Conservation (phyloP, 2,113 vertebrate species). For the Gymnorhina tibicen region DNA sequence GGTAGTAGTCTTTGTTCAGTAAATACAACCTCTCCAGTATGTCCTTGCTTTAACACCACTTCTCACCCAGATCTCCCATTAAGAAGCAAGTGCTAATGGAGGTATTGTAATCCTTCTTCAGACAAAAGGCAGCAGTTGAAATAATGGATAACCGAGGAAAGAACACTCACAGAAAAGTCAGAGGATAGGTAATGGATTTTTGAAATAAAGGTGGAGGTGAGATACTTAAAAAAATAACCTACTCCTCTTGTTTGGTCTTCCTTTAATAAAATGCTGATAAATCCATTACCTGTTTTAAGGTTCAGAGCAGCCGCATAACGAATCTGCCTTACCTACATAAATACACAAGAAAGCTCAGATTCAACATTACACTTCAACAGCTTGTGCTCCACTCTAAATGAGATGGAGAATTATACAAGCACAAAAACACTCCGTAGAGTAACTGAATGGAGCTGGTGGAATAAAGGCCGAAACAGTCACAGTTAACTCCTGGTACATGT, state of each 20-base stretch:
- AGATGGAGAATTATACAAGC: background rate
- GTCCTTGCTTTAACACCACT: background rate
- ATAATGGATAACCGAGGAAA: background rate
- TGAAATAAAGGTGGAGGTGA: background rate
- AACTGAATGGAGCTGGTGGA: background rate
- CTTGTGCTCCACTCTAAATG: background rate
- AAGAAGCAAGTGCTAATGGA: slow-evolving; percentile 16
- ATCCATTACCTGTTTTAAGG: slow-evolving; percentile 1
- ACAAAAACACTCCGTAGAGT: background rate
- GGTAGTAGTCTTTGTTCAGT: background rate
- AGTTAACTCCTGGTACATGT: background rate
- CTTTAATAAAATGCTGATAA: slow-evolving; percentile 21
- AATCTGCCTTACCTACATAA: background rate
- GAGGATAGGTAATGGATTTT: background rate
- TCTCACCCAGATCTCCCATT: background rate
- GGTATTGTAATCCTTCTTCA: background rate
- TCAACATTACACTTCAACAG: background rate
- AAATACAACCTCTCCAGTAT: background rate
- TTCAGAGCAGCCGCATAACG: slow-evolving; percentile 7
- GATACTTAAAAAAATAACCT: slow-evolving; percentile 6
- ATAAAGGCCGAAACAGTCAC: background rate
- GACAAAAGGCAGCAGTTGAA: background rate
- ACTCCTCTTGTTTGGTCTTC: background rate
- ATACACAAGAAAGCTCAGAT: background rate
- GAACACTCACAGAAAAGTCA: background rate